phyloP scores from a whole-genome alignment of 2,113 vertebrate species.

The Oenanthe oenanthe region DNA sequence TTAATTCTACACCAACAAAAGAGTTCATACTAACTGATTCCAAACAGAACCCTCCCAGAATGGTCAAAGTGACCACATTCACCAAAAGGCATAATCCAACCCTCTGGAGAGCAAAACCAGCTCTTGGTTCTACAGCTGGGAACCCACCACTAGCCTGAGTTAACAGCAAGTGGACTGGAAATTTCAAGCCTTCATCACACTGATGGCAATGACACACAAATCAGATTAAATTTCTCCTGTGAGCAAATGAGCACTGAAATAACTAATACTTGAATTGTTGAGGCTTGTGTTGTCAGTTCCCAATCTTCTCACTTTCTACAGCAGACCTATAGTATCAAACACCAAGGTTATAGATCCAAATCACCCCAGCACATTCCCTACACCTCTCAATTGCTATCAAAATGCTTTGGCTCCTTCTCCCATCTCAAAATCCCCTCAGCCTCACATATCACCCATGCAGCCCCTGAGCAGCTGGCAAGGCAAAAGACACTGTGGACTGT shows the following conservation, averaged over 20 bases:
- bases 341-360: background rate
- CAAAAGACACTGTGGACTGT: background rate
- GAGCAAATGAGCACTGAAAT: background rate
- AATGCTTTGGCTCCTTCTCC: background rate
- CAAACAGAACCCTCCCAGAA: background rate
- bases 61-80: fast-evolving
- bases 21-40: background rate
- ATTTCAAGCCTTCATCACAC: background rate
- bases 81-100: background rate
- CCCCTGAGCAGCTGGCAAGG: background rate
- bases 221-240: background rate
- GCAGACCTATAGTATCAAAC: background rate
- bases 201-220: background rate
- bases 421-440: background rate
- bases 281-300: background rate
- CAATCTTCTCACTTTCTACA: background rate
- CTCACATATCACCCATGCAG: fast-evolving
- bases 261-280: background rate
- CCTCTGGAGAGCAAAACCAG: background rate
- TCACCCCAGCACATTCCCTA: background rate
- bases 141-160: background rate
- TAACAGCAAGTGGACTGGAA: background rate
- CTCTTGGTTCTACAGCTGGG: background rate
- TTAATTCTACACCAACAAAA: background rate
- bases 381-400: background rate